Evolutionary conservation across 2,113 vertebrate species (phyloP).

Genomic region (Hypomesus transpacificus): DNA sequence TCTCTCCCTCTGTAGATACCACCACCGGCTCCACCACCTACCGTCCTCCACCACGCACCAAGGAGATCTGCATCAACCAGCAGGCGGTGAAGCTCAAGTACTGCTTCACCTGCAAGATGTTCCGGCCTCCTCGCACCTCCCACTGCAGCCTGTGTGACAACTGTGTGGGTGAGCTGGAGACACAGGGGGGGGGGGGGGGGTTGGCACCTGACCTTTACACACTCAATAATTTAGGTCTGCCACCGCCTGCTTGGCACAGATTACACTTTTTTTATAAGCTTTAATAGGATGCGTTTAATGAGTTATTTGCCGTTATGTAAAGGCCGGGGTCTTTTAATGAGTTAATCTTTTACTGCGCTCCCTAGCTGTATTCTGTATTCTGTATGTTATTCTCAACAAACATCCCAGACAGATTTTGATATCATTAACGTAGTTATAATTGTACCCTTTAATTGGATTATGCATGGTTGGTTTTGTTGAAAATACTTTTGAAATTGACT

Average conservation of each 20-base stretch:
- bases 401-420: background rate
- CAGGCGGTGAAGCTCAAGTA: slow-evolving; percentile 93
- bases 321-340: background rate
- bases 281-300: no score
- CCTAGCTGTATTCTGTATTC: background rate
- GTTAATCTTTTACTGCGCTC: background rate
- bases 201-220: slow-evolving; percentile 30
- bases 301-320: no score
- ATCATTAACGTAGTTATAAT: slow-evolving; percentile 6
- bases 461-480: background rate
- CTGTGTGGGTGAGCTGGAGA: slow-evolving; percentile 82
- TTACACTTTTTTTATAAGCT: background rate
- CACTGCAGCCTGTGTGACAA: slow-evolving; percentile 97
- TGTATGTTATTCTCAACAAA: no score
- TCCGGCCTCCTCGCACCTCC: slow-evolving; percentile 88
- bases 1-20: slow-evolving; percentile 68
- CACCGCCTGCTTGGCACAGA: background rate
- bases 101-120: slow-evolving; percentile 98
- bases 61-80: slow-evolving; percentile 90
- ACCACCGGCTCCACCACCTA: slow-evolving; percentile 77
- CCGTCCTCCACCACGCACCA: slow-evolving; percentile 84
- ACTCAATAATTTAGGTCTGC: slow-evolving; percentile 27
- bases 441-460: slow-evolving; percentile 1
- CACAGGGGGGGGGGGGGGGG: background rate
- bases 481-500: background rate